phyloP scores from a whole-genome alignment of 2,888 invertebrate species.

The Bombylius discolor region DNA sequence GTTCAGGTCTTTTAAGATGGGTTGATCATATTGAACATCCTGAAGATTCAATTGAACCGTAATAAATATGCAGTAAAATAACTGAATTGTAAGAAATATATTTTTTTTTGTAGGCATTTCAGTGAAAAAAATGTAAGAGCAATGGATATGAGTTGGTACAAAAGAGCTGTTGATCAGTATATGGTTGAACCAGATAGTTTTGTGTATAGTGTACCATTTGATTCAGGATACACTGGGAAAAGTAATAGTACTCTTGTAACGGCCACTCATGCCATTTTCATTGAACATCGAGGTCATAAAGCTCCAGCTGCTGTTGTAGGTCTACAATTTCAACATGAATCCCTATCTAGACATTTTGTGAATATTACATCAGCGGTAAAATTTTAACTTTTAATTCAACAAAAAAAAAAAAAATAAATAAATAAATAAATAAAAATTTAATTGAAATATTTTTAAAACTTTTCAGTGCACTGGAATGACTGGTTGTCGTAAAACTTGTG shows the following conservation, averaged over 20 bases:
- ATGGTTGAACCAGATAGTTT: constrained; percentile 76
- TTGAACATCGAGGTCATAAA: constrained; percentile 67
- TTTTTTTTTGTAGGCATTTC: constrained; percentile 50
- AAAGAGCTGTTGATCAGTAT: constrained; percentile 81
- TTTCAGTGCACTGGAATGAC: constrained; percentile 49
- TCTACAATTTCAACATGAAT: constrained; percentile 71
- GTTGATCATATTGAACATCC: constrained; percentile 53
- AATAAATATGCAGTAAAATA: constrained; percentile 27
- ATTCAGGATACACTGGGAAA: constrained; percentile 37
- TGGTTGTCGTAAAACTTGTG: constrained; percentile 71
- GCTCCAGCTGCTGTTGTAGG: constrained; percentile 90
- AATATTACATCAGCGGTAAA: constrained; percentile 78
- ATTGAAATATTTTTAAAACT: constrained; percentile 19
- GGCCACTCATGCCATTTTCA: constrained; percentile 83
- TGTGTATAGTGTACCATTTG: constrained; percentile 59
- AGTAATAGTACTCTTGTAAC: constrained; percentile 55
- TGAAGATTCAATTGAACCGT: constrained; percentile 55
- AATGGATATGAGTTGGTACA: constrained; percentile 83
- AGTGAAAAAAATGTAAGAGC: constrained; percentile 67
- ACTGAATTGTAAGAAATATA: too few species aligned
- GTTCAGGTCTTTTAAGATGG: constrained; percentile 81
- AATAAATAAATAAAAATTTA: neutral
- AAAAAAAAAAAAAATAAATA: neutral
- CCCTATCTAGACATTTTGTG: constrained; percentile 69
- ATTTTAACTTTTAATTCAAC: neutral